These are phyloP conservation scores for Pterostichus niger DNA, from an alignment of 2,888 invertebrate species.

Conservation along the genomic window DNA sequence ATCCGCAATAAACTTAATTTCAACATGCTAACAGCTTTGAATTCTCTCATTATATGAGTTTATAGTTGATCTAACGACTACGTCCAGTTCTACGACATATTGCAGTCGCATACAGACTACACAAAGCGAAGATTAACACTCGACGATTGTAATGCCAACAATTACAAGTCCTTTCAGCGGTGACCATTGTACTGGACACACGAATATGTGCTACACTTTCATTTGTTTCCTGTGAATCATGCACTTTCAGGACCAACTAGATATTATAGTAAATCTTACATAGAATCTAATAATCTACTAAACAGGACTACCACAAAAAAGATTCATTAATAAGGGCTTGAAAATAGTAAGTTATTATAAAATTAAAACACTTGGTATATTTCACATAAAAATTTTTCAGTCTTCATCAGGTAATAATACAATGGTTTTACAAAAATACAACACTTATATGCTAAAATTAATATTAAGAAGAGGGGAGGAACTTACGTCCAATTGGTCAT, in stretches of 20 bases:
- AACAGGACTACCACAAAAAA: too few relatives aligned
- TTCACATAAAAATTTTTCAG: too few relatives aligned
- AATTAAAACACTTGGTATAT: too few relatives aligned
- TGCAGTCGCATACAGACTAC: background rate
- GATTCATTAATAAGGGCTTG: too few relatives aligned
- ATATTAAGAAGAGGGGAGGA: too few relatives aligned
- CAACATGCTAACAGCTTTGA: background rate
- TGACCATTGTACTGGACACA: conserved; percentile 66
- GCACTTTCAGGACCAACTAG: background rate
- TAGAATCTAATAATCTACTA: too few relatives aligned
- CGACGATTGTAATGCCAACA: conserved; percentile 67
- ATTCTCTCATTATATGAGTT: background rate
- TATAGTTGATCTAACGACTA: too few relatives aligned
- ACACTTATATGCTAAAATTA: too few relatives aligned
- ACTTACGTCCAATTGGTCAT: too few relatives aligned
- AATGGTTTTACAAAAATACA: too few relatives aligned
- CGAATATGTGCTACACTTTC: conserved; percentile 2
- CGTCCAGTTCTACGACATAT: background rate
- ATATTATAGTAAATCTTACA: background rate
- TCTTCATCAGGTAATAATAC: too few relatives aligned
- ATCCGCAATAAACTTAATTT: background rate
- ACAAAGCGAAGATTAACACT: conserved; percentile 68
- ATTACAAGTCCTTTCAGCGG: conserved; percentile 64
- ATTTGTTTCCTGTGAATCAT: background rate
- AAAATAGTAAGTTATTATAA: too few relatives aligned